These are phyloP conservation scores for Gambelia wislizenii DNA, from an alignment of 2,797 vertebrate genomes.

Conservation along the genomic window DNA sequence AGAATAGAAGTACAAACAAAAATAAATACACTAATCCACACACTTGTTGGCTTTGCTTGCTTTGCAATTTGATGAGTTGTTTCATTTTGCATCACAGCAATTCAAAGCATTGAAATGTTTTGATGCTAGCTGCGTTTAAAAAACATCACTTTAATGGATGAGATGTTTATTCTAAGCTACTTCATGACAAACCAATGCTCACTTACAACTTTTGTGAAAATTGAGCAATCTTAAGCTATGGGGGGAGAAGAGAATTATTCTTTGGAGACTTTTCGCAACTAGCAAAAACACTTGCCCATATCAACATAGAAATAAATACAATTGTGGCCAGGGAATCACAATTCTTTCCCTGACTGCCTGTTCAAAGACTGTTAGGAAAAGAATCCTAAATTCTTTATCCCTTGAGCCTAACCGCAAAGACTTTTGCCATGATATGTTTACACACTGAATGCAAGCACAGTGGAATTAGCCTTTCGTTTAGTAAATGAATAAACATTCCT, in stretches of 20 bases:
- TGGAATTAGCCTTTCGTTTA: not conserved
- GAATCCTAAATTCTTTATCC: not conserved
- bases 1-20: not conserved
- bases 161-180: rapidly evolving
- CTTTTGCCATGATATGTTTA: not conserved
- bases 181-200: not conserved
- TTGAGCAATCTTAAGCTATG: not conserved
- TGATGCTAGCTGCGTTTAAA: rapidly evolving
- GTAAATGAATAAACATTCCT: not conserved
- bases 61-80: not conserved
- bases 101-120: not conserved
- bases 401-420: not conserved
- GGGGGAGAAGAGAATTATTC: not conserved
- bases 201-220: not conserved
- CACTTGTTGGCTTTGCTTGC: not conserved
- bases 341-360: not conserved
- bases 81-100: rapidly evolving
- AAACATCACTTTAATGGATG: rapidly evolving
- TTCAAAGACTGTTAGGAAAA: not conserved
- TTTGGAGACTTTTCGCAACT: not conserved
- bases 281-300: not conserved
- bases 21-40: not conserved
- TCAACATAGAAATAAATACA: not conserved
- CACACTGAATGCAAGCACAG: not conserved
- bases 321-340: not conserved